A percentile compares a stretch with the other conserved stretches of the same genome.
Evolutionary conservation across 92 coral and sea anemone genomes (phyloP).

Genomic region (Porites evermanni): DNA sequence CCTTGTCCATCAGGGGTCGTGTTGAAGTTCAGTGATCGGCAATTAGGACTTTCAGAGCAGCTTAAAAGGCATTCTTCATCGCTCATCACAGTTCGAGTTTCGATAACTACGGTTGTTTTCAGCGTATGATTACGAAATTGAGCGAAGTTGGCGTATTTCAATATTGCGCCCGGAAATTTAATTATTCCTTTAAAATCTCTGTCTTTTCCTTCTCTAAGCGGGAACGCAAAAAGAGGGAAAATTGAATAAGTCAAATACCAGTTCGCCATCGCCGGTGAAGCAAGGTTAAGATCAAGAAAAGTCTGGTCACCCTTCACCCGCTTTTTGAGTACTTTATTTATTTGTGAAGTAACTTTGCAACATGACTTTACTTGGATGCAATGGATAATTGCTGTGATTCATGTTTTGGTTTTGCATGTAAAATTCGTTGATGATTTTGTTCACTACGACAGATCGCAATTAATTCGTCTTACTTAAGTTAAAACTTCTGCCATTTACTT

Average conservation of each 20-base stretch:
- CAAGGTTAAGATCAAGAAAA: too few relatives aligned
- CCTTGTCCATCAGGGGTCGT: not conserved
- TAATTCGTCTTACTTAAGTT: too few relatives aligned
- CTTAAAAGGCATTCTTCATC: conserved; percentile 30
- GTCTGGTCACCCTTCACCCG: too few relatives aligned
- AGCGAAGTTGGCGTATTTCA: conserved; percentile 21
- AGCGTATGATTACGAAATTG: conserved; percentile 21
- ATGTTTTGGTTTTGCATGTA: too few relatives aligned
- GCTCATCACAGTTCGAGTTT: not conserved
- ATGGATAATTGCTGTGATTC: too few relatives aligned
- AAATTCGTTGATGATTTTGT: too few relatives aligned
- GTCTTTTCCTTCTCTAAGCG: not conserved
- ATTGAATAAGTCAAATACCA: not conserved
- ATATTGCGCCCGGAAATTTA: not conserved
- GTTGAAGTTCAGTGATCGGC: conserved; percentile 52
- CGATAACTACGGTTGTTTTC: not conserved
- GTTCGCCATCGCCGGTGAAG: too few relatives aligned
- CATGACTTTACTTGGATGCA: too few relatives aligned
- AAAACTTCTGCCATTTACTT: too few relatives aligned
- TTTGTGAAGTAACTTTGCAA: too few relatives aligned
- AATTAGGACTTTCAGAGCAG: conserved; percentile 23
- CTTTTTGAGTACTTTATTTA: too few relatives aligned
- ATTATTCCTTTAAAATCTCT: not conserved
- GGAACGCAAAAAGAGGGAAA: not conserved
- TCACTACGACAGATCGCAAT: too few relatives aligned